Base-by-base conservation (phyloP, 1,140 invertebrate species). In the Globodera ellingtonae region DNA sequence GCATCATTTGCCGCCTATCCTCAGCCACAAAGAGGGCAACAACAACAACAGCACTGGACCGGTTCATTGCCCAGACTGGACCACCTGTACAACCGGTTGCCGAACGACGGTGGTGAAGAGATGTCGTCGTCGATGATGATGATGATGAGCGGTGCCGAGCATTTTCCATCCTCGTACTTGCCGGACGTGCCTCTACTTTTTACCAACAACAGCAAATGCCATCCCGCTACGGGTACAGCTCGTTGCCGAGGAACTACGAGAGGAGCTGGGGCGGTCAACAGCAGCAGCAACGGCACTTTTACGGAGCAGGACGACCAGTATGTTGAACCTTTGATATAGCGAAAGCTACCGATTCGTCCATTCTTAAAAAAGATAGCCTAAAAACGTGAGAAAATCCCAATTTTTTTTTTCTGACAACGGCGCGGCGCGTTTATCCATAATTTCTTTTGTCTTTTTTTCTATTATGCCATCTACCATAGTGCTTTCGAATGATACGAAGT, bases 221-320 rank as follows among this genome's bases (percentile, higher is more conserved):
- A 59, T 44, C 75, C 62, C 46, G 62, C 24, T 79, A 81, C 71
- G 79, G 72, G 21, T 89, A 89, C 78, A 83, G 84, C 24, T 89
- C 89, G 75, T 47, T 89, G 44, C 87, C 87, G 9, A 72, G 87
- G 21, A 85, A 89, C 79, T 87, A 83, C 72, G 88, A 89, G 71
- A 74, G 87, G 24, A 35, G 72, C 18, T 69, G 65, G 66, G 73
- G 13, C 24, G 47, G 24, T n/a, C 24, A 24, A 1, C 77, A 78
- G 81, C 72, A 73, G 13, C 59, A 24, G 4, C 9, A 47, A 4
- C 50, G 46, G 35, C 24, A 62, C 35, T 62, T 24, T 59, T 66
- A 65, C 59, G 56, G 4, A 6, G 50, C 70, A n/a, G 50, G 15
- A 15, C 48, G 44, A 62, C 46, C 74, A 35, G 24, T 44, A 62